Conservation (phyloP, 2,888 invertebrate species). For the Lycophotia porphyrea region DNA sequence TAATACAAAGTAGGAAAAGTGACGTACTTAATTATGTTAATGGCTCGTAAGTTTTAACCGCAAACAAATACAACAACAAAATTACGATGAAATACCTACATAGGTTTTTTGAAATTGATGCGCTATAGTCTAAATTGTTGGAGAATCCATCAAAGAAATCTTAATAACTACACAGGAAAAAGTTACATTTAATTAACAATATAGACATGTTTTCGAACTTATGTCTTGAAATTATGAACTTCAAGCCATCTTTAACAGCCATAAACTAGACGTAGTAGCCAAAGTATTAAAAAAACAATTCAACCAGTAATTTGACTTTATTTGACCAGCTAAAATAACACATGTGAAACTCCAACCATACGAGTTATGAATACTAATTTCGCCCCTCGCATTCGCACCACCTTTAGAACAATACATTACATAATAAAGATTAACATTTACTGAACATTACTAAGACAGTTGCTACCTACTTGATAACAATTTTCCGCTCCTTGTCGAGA, state of each 20-base stretch:
- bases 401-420: slow-evolving; percentile 50
- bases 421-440: slow-evolving; percentile 29
- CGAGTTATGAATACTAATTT: slow-evolving; percentile 49
- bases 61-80: background rate
- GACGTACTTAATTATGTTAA: slow-evolving; percentile 15
- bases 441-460: slow-evolving; percentile 32
- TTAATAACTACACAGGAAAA: background rate
- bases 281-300: background rate
- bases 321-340: slow-evolving; percentile 31
- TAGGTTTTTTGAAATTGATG: background rate
- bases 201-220: background rate
- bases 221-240: background rate
- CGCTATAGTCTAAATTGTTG: background rate
- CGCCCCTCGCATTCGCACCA: slow-evolving; percentile 22
- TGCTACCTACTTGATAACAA: slow-evolving; percentile 30
- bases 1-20: background rate
- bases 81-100: background rate
- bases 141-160: background rate
- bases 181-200: background rate
- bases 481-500: slow-evolving; percentile 18
- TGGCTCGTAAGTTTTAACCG: background rate
- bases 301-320: slow-evolving; percentile 16
- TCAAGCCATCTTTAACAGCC: background rate
- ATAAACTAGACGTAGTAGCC: background rate
- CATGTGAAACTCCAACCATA: slow-evolving; percentile 15